Percentiles rank a stretch among this genome's conserved stretches.
These are phyloP conservation scores for Aporophyla nigra DNA, from an alignment of 2,888 invertebrate genomes.

Conservation along the genomic window DNA sequence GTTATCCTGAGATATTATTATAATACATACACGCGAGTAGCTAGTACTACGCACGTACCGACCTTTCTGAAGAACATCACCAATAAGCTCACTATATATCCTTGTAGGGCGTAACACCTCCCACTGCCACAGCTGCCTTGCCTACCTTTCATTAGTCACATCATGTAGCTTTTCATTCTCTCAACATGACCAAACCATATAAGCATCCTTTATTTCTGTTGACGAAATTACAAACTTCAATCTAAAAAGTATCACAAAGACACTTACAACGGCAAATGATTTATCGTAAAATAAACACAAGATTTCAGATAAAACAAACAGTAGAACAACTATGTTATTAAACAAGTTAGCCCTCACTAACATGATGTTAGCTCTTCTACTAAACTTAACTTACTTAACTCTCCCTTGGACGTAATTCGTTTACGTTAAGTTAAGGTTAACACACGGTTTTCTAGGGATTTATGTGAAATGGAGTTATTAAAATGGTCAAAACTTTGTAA, in stretches of 20 bases:
- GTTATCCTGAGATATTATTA: no score
- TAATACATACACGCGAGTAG: not conserved
- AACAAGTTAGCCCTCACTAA: slow-evolving; percentile 33
- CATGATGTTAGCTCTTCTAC: slow-evolving; percentile 32
- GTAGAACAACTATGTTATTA: slow-evolving; percentile 11
- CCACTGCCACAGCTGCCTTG: not conserved
- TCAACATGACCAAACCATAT: not conserved
- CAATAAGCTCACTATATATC: not conserved
- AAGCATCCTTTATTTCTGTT: not conserved
- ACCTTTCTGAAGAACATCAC: not conserved
- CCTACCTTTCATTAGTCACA: not conserved
- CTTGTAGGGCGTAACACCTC: not conserved
- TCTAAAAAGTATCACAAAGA: not conserved
- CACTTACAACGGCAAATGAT: not conserved
- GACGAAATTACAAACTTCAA: not conserved
- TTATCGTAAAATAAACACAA: slow-evolving; percentile 3
- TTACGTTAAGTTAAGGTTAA: slow-evolving; percentile 33
- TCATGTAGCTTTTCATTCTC: not conserved
- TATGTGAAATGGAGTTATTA: not conserved
- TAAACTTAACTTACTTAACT: slow-evolving; percentile 28
- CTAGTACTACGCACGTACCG: not conserved
- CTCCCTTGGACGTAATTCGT: slow-evolving; percentile 25
- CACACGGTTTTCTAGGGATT: not conserved
- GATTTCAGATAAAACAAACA: slow-evolving; percentile 18
- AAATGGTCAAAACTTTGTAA: not conserved